Percentiles rank a stretch among this genome's conserved stretches.
phyloP scores from a whole-genome alignment of 2,888 invertebrate species.

The Arenicola marina region DNA sequence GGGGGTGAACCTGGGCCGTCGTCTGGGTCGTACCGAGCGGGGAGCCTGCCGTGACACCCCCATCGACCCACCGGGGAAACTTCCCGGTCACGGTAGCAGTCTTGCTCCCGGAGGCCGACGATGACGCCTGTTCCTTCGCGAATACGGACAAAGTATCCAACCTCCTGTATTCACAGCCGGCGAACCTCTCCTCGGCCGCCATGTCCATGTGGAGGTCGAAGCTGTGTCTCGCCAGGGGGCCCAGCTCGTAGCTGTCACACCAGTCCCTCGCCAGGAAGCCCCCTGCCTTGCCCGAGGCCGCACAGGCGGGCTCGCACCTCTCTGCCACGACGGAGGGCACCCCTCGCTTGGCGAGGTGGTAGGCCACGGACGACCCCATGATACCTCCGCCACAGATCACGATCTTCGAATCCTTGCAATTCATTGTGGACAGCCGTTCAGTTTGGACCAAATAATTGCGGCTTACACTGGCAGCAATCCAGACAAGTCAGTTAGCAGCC shows the following conservation, averaged over 20 bases:
- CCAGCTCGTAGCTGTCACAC: conserved; percentile 24
- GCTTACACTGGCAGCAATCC: too few relatives aligned
- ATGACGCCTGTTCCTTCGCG: conserved; percentile 14
- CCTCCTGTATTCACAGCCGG: conserved; percentile 19
- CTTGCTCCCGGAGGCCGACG: not conserved
- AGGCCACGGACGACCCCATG: conserved; percentile 88
- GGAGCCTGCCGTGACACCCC: conserved; percentile 12
- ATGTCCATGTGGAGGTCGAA: conserved; percentile 33
- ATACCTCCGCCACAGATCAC: conserved; percentile 89
- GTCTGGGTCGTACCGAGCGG: conserved; percentile 18
- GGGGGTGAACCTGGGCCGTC: conserved; percentile 35
- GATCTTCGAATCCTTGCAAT: too few relatives aligned
- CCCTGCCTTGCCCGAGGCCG: conserved; percentile 35
- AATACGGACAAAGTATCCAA: conserved; percentile 22
- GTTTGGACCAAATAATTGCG: too few relatives aligned
- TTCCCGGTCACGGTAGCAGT: not conserved
- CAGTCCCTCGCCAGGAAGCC: conserved; percentile 34
- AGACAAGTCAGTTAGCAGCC: too few relatives aligned
- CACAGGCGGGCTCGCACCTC: conserved; percentile 32
- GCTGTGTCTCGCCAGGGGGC: conserved; percentile 25
- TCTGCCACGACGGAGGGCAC: conserved; percentile 62
- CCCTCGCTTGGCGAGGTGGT: conserved; percentile 78
- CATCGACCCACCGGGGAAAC: conserved; percentile 30
- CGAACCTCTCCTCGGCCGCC: conserved; percentile 12
- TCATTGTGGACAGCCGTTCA: too few relatives aligned